A percentile compares a stretch with the other conserved stretches of the same genome.
Conservation (phyloP, 2,888 invertebrate species). For the Archips crataeganus region DNA sequence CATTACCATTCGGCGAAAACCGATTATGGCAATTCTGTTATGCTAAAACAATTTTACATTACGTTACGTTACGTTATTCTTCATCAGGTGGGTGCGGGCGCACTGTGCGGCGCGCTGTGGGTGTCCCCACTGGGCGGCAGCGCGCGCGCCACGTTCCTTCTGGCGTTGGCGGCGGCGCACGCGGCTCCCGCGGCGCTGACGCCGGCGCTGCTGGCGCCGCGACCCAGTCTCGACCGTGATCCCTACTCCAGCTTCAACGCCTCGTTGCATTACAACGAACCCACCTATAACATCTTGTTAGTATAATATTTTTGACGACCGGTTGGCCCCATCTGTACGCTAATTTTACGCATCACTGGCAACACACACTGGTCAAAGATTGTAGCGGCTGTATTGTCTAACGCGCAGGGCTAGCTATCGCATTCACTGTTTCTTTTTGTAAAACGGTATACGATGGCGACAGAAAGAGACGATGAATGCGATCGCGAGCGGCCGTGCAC, state of each 20-base stretch:
- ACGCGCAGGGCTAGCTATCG: too few relatives aligned
- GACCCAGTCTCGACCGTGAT: constrained; percentile 65
- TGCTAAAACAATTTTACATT: too few relatives aligned
- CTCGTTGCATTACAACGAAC: constrained; percentile 58
- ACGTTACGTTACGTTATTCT: background rate
- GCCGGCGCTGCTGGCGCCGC: constrained; percentile 61
- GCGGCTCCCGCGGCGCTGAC: constrained; percentile 62
- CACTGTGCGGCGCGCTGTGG: constrained; percentile 73
- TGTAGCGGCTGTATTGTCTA: too few relatives aligned
- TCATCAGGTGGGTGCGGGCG: constrained; percentile 70
- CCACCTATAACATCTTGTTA: constrained; percentile 61
- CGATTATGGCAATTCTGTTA: too few relatives aligned
- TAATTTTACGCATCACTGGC: too few relatives aligned
- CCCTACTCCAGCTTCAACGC: constrained; percentile 57
- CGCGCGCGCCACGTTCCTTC: constrained; percentile 61
- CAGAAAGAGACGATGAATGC: too few relatives aligned
- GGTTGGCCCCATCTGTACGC: too few relatives aligned
- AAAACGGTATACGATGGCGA: too few relatives aligned
- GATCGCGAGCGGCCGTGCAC: too few relatives aligned
- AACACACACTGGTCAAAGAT: too few relatives aligned
- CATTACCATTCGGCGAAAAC: too few relatives aligned
- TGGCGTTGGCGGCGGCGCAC: constrained; percentile 62
- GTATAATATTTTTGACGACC: constrained; percentile 30
- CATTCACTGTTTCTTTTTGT: too few relatives aligned
- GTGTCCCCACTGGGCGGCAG: constrained; percentile 69